These are phyloP conservation scores for Rhabdomys pumilio DNA, from an alignment of 2,797 vertebrate genomes.

Conservation along the genomic window DNA sequence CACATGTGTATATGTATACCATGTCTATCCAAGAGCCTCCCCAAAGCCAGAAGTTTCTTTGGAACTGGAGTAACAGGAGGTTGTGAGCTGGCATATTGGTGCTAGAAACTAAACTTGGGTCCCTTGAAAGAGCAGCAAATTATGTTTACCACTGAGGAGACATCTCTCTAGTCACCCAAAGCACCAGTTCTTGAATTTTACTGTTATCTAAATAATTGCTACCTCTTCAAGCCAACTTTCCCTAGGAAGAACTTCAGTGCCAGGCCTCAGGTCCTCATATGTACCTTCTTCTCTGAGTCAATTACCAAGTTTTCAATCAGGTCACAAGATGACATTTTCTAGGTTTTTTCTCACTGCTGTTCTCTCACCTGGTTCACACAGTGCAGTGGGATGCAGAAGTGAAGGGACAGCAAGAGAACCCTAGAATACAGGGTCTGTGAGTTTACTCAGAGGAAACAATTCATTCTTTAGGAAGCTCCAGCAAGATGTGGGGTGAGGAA, in stretches of 20 bases:
- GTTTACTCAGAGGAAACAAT: not conserved
- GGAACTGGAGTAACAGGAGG: not conserved
- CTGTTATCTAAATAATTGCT: not conserved
- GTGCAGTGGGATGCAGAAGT: not conserved
- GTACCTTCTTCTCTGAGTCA: constrained; percentile 23
- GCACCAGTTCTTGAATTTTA: constrained; percentile 1
- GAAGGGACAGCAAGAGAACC: not conserved
- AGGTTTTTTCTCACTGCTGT: constrained; percentile 17
- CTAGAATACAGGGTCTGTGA: not conserved
- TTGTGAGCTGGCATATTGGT: not conserved
- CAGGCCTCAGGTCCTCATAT: not conserved
- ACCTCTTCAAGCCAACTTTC: not conserved
- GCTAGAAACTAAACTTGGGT: not conserved
- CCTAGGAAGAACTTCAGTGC: not conserved
- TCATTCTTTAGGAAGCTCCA: not conserved
- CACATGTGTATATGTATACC: not conserved
- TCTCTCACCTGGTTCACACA: not conserved
- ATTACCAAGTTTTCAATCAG: constrained; percentile 60
- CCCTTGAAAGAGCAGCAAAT: not conserved
- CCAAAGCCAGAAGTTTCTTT: not conserved
- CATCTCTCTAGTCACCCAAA: not conserved
- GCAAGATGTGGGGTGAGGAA: not conserved
- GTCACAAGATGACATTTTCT: constrained; percentile 64
- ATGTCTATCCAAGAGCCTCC: not conserved
- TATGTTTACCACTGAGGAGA: not conserved